Percentiles rank a stretch among this genome's conserved stretches.
Conservation (phyloP, 2,797 vertebrate genomes). For the Phylloscopus collybita region DNA sequence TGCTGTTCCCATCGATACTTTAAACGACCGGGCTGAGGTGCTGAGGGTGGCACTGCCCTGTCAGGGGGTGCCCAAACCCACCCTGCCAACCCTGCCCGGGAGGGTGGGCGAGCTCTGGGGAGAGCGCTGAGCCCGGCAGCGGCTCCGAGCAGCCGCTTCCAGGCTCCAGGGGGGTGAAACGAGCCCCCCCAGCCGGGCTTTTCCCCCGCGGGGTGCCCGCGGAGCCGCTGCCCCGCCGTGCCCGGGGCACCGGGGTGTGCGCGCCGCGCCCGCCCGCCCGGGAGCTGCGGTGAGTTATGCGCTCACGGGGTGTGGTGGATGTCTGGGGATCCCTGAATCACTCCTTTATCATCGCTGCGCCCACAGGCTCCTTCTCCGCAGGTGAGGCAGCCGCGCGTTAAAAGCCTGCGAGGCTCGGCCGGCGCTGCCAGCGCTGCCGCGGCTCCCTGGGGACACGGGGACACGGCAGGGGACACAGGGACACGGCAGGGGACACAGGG, state of each 20-base stretch:
- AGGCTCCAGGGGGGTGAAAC: accelerated
- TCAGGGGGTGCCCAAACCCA: accelerated
- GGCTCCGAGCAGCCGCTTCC: neutral
- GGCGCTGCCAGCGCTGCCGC: neutral
- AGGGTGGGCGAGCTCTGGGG: accelerated
- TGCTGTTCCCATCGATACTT: accelerated
- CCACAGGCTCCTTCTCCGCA: conserved; percentile 73
- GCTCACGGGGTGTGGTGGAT: conserved; percentile 81
- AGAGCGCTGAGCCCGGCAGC: accelerated
- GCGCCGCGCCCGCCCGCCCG: neutral
- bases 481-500: neutral
- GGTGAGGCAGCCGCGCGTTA: conserved; percentile 80
- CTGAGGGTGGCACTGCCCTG: neutral
- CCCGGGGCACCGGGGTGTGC: neutral
- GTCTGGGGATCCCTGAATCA: conserved; percentile 83
- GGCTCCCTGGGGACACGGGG: neutral
- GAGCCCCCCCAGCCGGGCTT: neutral
- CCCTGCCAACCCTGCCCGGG: accelerated
- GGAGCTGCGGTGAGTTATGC: conserved; percentile 33
- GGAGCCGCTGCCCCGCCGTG: neutral
- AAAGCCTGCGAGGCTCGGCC: conserved; percentile 67
- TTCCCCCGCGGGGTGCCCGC: neutral
- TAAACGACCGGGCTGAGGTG: accelerated
- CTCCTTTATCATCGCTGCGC: conserved; percentile 75
- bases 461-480: too few relatives aligned